Evolutionary conservation across 2,797 vertebrate genomes (phyloP).

Genomic region (Podargus strigoides): DNA sequence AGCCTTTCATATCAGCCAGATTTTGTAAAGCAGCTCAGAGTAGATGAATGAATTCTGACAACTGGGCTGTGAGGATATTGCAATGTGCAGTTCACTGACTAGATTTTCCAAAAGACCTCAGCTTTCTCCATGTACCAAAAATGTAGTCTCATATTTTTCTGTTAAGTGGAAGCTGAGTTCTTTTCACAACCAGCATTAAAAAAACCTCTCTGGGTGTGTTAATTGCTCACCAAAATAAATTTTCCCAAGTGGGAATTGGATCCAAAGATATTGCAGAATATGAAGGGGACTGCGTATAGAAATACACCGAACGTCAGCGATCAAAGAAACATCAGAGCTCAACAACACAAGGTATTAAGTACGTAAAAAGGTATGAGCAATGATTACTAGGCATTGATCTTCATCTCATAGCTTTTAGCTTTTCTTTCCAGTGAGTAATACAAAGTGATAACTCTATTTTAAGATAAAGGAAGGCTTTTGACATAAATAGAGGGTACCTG

Average conservation of each 20-base stretch:
- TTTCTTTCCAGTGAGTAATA: background rate
- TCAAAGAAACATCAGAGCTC: background rate
- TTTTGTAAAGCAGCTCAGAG: background rate
- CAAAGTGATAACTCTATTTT: background rate
- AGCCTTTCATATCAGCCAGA: background rate
- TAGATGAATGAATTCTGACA: background rate
- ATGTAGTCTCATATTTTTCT: background rate
- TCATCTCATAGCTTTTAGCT: background rate
- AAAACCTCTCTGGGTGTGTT: background rate
- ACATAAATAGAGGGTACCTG: background rate
- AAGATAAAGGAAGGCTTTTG: background rate
- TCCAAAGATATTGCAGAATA: background rate
- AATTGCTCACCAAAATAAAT: background rate
- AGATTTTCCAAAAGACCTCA: background rate
- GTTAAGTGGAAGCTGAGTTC: background rate
- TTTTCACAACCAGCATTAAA: background rate
- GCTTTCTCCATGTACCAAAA: background rate
- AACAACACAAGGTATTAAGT: background rate
- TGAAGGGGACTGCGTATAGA: background rate
- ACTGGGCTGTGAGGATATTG: rapidly evolving
- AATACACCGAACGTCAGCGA: background rate
- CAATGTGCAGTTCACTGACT: background rate
- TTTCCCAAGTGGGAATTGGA: background rate
- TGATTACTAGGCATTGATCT: background rate
- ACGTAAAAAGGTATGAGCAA: background rate